Evolutionary conservation across 2,888 invertebrate species (phyloP), one percentile per base, ranked within the genome.

Genomic region (Strigamia transsilvanica): DNA sequence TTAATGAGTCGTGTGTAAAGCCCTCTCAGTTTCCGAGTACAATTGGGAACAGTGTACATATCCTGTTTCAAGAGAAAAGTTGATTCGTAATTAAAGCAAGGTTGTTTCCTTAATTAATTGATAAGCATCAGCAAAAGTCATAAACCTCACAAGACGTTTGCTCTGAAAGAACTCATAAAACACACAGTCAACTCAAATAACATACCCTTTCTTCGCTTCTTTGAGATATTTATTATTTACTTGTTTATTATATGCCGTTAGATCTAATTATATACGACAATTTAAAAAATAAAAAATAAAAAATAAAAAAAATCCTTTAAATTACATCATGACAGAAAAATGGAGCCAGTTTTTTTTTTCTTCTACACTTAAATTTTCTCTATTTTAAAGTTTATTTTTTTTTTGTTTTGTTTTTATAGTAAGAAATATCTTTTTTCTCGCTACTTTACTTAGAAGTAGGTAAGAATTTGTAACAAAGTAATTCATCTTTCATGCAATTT

Each of bases 41-140:
- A 66, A 66, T 66, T 66, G 61, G 18, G 61, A 66, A 66, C 61
- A 66, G 21, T 21, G 61, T 66, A 66, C 61, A 66, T 66, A 66
- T 66, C 61, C 61, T 66, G 61, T 66, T 66, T 66, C 61, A 66
- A 66, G 61, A 66, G 61, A 66, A 66, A 66, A 66, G 61, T 66
- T 66, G 61, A 66, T 23, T 66, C 23, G 61, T 66, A 66, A 66
- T 66, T 66, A 66, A 66, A 18, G 61, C 61, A 66, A 66, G 61
- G 61, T 66, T 66, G 61, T 66, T 66, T 66, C 61, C 61, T 66
- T 66, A 66, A 66, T 66, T 66, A 66, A 66, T 66, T 66, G 61
- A 66, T 66, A 66, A 66, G 21, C 61, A 66, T 66, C 61, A 66
- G 61, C 61, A 66, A 66, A 66, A 66, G 18, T 12, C 61, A 66